Percentiles rank a stretch among this genome's conserved stretches.
phyloP scores from a whole-genome alignment of 2,113 vertebrate species.

The Symphodus melops region DNA sequence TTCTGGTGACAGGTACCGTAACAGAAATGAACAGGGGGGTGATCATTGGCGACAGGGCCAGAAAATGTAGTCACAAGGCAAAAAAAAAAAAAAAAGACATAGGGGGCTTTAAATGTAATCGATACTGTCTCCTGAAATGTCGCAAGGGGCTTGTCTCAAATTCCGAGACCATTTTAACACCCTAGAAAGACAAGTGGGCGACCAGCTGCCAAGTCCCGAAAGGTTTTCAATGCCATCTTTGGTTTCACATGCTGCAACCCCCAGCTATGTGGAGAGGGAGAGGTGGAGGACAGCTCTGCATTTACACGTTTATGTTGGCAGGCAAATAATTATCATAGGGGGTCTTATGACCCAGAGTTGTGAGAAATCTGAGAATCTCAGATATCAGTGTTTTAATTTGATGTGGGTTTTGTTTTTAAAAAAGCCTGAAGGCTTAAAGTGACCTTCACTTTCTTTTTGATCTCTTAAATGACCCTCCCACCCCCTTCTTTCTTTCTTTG shows the following conservation, averaged over 20 bases:
- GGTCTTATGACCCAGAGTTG: conserved; percentile 31
- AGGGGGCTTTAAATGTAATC: conserved; percentile 68
- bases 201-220: conserved; percentile 81
- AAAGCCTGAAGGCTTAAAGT: background rate
- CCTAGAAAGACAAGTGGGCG: conserved; percentile 80
- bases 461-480: background rate
- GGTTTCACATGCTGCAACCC: conserved; percentile 69
- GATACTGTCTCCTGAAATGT: conserved; percentile 75
- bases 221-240: conserved; percentile 68
- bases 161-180: conserved; percentile 82
- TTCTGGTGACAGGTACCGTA: background rate
- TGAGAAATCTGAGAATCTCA: conserved; percentile 34
- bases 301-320: conserved; percentile 60
- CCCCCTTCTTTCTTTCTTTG: background rate
- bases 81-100: conserved; percentile 24
- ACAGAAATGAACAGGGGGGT: conserved; percentile 32
- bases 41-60: conserved; percentile 49
- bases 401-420: conserved; percentile 9
- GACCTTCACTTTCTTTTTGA: background rate
- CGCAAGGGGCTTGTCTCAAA: conserved; percentile 73
- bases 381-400: conserved; percentile 9
- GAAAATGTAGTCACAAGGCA: conserved; percentile 59
- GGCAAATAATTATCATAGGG: conserved; percentile 39
- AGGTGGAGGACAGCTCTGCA: conserved; percentile 47
- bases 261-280: conserved; percentile 38